These are phyloP conservation scores for Solea solea DNA, from an alignment of 2,113 vertebrate species.

Conservation along the genomic window DNA sequence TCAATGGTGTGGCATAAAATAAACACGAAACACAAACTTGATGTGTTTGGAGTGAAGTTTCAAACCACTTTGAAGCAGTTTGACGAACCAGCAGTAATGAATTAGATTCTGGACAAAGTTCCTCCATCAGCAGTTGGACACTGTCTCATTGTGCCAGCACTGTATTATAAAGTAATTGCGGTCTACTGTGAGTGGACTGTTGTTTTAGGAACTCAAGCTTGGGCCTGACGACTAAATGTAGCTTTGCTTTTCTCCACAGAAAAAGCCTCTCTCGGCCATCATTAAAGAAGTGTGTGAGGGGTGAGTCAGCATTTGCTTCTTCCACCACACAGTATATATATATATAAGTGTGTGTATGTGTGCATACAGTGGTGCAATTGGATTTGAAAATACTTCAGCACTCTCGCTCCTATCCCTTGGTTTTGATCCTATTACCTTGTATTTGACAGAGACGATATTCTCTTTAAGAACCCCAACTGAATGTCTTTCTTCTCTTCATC, in stretches of 20 bases:
- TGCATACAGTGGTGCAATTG: conserved; percentile 2
- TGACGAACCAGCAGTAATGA: conserved; percentile 3
- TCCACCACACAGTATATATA: background rate
- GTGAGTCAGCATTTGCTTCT: conserved; percentile 79
- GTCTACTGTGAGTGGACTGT: conserved; percentile 37
- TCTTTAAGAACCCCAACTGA: conserved; percentile 31
- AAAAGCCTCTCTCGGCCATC: conserved; percentile 96
- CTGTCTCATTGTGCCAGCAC: conserved; percentile 43
- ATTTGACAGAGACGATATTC: conserved; percentile 16
- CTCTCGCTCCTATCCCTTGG: background rate
- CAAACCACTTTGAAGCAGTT: background rate
- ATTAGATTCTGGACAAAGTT: conserved; percentile 18
- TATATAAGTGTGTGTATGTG: conserved; percentile 81
- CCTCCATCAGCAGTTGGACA: conserved; percentile 27
- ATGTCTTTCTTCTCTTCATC: conserved; percentile 29
- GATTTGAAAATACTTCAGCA: conserved; percentile 27
- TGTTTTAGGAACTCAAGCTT: conserved; percentile 35
- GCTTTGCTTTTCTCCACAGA: conserved; percentile 80
- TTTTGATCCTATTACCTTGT: conserved; percentile 27
- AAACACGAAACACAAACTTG: background rate
- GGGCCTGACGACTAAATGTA: conserved; percentile 47
- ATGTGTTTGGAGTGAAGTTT: background rate
- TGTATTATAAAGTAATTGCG: conserved; percentile 58
- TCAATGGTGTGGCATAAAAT: background rate
- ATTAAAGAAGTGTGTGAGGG: conserved; percentile 99